These are phyloP conservation scores for Mohoua ochrocephala DNA, from an alignment of 2,113 vertebrate species.

Conservation along the genomic window DNA sequence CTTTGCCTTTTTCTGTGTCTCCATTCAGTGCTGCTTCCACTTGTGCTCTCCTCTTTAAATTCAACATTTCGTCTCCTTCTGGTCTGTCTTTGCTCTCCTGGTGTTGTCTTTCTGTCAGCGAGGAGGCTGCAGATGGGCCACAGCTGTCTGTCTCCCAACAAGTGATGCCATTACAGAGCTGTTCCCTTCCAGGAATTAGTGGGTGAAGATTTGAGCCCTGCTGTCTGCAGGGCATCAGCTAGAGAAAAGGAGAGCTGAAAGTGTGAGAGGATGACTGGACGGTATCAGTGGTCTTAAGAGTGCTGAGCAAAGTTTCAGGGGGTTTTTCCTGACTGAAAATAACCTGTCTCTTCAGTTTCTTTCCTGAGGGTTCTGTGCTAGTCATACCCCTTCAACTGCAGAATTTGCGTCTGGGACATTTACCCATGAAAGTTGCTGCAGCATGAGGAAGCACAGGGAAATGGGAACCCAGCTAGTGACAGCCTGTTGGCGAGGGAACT, in stretches of 20 bases:
- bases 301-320: neutral
- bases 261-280: neutral
- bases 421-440: neutral
- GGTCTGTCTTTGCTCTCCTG: neutral
- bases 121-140: neutral
- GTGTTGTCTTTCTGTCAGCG: neutral
- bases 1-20: neutral
- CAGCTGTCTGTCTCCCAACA: neutral
- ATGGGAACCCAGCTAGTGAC: neutral
- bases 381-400: neutral
- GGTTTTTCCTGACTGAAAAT: neutral
- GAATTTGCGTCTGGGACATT: neutral
- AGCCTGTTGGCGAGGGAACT: neutral
- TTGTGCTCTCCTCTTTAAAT: neutral
- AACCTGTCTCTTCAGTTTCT: neutral
- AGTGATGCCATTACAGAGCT: neutral
- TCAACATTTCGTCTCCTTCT: neutral
- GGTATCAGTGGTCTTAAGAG: neutral
- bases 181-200: neutral
- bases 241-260: neutral
- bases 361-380: neutral
- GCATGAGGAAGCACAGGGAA: neutral
- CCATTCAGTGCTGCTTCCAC: neutral
- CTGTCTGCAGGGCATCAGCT: neutral
- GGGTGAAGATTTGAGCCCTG: neutral